Evolutionary conservation across 2,113 vertebrate genomes (phyloP).

Genomic region (Acanthochromis polyacanthus): DNA sequence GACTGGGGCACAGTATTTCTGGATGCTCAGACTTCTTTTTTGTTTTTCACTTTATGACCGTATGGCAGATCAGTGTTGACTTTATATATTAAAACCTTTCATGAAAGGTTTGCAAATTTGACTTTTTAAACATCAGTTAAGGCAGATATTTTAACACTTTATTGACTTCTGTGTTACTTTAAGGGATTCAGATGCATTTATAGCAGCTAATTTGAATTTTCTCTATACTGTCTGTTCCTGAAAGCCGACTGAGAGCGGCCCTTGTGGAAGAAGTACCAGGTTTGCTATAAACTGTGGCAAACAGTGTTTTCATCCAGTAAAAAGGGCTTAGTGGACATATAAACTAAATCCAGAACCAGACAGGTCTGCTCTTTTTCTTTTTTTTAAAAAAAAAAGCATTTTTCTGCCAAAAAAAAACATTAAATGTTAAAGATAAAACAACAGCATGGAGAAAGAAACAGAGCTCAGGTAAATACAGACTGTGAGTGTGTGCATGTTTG

Average conservation of each 20-base stretch:
- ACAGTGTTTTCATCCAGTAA: neutral
- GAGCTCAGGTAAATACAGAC: neutral
- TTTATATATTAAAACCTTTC: no score
- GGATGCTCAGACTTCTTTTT: no score
- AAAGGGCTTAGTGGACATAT: neutral
- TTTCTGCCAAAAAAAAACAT: neutral
- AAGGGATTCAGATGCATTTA: no score
- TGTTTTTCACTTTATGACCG: neutral
- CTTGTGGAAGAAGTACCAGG: neutral
- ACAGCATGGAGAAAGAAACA: neutral
- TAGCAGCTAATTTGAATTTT: no score
- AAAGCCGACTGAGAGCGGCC: neutral
- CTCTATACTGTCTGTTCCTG: no score
- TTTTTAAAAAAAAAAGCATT: no score
- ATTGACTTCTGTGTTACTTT: no score
- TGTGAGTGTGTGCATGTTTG: neutral
- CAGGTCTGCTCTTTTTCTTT: no score
- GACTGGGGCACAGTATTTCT: neutral
- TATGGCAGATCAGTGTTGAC: no score
- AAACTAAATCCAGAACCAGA: neutral
- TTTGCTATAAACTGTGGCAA: neutral
- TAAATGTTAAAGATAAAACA: neutral
- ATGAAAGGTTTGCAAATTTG: no score
- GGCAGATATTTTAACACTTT: no score
- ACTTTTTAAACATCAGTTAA: no score